Evolutionary conservation across 1,140 invertebrate species (phyloP), one percentile per base, ranked within the genome.

Genomic region (Pemphigus obesinymphae): DNA sequence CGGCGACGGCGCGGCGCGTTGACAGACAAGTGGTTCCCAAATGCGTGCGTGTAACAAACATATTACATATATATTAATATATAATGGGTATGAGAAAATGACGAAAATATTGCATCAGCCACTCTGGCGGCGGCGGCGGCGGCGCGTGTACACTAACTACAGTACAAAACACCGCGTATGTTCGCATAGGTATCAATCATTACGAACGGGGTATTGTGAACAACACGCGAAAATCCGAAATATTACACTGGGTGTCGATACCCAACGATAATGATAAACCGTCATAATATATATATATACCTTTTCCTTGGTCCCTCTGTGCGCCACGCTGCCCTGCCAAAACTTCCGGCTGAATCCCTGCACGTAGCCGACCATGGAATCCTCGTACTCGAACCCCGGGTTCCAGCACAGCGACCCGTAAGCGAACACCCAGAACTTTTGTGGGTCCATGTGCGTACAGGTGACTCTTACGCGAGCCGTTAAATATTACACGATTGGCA

Each of bases 321-420:
- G 94, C 1, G 92, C 92, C 15, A 90, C 91, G 85, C 95, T 96
- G 55, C 94, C 94, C 87, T 96, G 95, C 93, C 93, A 96, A 87
- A 96, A 96, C 86, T 91, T 89, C 61, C 95, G 89, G 1, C 90
- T 88, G 86, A 91, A 96, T 26, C 94, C 94, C 84, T 89, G 90
- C 3, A 94, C 89, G 84, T 91, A 91, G 11, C 95, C 95, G 13
- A 91, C 90, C 6, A 91, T 88, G 37, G 91, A 91, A 84, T 91
- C 90, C 82, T 90, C 88, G 86, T 91, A 95, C 82, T 92, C 89
- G 85, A 96, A 96, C 37, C 94, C 94, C 0, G 94, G 95, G 86
- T 92, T 89, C 95, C 95, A 96, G 87, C 94, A 94, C 5, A 96
- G 85, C 1, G 94, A 95, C 15, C 95, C 95, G 84, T 96, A 96